Percentiles rank a stretch among this genome's conserved stretches.
phyloP scores from a whole-genome alignment of 2,888 invertebrate genomes.

The Aleiodes leptofemur region DNA sequence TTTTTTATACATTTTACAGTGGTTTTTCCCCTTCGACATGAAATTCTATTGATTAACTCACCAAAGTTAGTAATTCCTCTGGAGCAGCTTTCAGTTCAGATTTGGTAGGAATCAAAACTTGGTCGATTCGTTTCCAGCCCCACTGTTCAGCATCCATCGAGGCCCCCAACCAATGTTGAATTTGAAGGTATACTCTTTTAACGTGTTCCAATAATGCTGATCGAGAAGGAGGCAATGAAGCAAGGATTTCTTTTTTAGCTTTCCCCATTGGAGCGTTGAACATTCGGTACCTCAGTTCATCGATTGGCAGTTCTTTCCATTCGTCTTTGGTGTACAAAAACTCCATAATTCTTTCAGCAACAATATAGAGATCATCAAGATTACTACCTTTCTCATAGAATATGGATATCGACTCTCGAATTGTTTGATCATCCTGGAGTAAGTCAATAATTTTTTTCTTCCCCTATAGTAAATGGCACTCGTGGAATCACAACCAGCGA shows the following conservation, averaged over 20 bases:
- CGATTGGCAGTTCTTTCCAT: constrained; percentile 3
- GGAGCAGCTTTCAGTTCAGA: constrained; percentile 26
- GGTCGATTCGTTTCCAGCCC: constrained; percentile 25
- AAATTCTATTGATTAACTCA: background rate
- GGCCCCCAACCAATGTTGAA: background rate
- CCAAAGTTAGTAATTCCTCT: constrained; percentile 21
- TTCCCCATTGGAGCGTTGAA: constrained; percentile 7
- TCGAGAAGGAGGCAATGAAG: constrained; percentile 30
- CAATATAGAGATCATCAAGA: constrained; percentile 36
- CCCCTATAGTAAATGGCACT: constrained; percentile 47
- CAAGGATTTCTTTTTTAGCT: constrained; percentile 24
- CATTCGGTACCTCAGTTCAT: constrained; percentile 30
- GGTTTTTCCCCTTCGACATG: too few species aligned
- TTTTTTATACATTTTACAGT: too few species aligned
- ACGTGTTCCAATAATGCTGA: constrained; percentile 26
- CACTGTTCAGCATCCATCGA: background rate
- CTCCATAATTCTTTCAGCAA: constrained; percentile 29
- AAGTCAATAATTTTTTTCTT: constrained; percentile 39
- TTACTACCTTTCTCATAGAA: constrained; percentile 40
- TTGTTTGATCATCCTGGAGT: constrained; percentile 36
- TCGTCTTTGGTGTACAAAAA: constrained; percentile 36
- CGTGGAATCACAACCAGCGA: constrained; percentile 47
- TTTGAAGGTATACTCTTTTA: constrained; percentile 36
- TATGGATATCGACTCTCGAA: constrained; percentile 20
- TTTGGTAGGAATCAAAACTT: constrained; percentile 25